These are phyloP conservation scores for Lobophora halterata DNA, from an alignment of 2,888 invertebrate species.

Conservation along the genomic window DNA sequence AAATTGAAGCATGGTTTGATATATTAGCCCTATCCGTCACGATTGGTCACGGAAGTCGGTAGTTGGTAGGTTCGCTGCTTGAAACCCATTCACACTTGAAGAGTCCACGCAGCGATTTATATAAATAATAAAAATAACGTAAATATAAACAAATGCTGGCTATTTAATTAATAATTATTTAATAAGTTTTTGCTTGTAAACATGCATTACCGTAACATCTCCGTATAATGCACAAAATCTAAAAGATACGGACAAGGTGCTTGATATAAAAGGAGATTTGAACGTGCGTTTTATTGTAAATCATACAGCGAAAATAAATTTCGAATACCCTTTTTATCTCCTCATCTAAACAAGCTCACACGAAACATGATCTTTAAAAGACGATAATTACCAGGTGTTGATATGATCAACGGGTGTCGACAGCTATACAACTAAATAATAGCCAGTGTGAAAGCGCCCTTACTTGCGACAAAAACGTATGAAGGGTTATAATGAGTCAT, in stretches of 20 bases:
- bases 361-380: constrained; percentile 33
- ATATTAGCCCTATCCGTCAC: constrained; percentile 76
- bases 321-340: constrained; percentile 24
- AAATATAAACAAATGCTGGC: no score
- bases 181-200: no score
- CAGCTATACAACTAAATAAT: constrained; percentile 26
- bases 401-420: constrained; percentile 30
- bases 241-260: neutral
- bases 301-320: constrained; percentile 18
- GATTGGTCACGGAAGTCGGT: constrained; percentile 73
- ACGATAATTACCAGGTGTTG: constrained; percentile 32
- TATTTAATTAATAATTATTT: no score
- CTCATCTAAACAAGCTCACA: constrained; percentile 26
- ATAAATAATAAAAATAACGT: neutral
- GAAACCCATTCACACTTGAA: constrained; percentile 38
- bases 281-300: constrained; percentile 16
- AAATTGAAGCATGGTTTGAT: constrained; percentile 77
- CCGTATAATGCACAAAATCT: no score
- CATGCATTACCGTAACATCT: no score
- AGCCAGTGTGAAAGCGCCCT: constrained; percentile 32
- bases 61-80: constrained; percentile 35
- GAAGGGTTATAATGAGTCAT: constrained; percentile 65
- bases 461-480: constrained; percentile 41
- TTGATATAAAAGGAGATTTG: constrained; percentile 1
- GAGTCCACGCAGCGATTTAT: constrained; percentile 26